Evolutionary conservation across 2,888 invertebrate genomes (phyloP).

Genomic region (Pammene aurita): DNA sequence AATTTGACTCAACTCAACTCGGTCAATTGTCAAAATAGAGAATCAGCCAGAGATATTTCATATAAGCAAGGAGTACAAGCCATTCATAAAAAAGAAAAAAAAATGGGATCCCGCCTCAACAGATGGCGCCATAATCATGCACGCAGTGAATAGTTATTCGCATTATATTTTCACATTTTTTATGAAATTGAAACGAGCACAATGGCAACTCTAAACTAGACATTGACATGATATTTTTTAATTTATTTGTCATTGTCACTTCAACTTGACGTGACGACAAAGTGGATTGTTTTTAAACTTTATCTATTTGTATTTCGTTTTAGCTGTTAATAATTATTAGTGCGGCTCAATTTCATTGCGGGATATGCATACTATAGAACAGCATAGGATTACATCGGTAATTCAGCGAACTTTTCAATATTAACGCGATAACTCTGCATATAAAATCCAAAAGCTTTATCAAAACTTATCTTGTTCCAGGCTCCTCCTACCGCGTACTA

Average conservation of each 20-base stretch:
- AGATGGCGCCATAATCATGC: no score
- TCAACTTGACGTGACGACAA: not conserved
- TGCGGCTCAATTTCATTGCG: not conserved
- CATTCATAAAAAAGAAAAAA: no score
- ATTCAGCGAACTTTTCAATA: not conserved
- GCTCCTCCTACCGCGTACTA: conserved; percentile 88
- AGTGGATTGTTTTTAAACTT: not conserved
- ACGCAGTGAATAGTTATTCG: not conserved
- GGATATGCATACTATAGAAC: conserved; percentile 1
- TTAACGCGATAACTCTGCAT: not conserved
- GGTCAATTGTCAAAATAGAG: no score
- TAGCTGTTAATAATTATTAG: not conserved
- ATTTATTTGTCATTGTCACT: no score
- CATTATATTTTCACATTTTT: not conserved
- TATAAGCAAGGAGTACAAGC: no score
- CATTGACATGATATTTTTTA: not conserved
- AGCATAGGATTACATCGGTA: conserved; percentile 15
- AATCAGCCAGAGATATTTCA: no score
- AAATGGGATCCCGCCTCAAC: no score
- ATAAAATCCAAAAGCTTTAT: not conserved
- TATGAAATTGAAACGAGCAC: no score
- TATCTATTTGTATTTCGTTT: not conserved
- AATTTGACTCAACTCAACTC: no score
- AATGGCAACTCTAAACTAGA: conserved; percentile 6
- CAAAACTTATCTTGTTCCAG: conserved; percentile 53